Evolutionary conservation across 2,797 vertebrate genomes (phyloP).

Genomic region (Sebastes minor): DNA sequence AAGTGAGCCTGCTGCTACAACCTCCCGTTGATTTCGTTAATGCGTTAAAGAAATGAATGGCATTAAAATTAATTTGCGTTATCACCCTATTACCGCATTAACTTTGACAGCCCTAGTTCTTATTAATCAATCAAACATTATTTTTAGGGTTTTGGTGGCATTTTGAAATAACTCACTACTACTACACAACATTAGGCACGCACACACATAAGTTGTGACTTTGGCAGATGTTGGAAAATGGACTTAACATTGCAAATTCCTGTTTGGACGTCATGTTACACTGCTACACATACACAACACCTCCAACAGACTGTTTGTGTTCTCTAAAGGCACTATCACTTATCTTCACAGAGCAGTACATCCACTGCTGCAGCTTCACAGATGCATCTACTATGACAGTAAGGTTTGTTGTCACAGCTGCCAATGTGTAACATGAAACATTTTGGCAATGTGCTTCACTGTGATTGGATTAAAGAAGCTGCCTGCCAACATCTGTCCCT

Average conservation of each 20-base stretch:
- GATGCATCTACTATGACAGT: conserved; percentile 13
- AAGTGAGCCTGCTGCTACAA: too few relatives aligned
- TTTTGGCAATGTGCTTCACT: conserved; percentile 35
- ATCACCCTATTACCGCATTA: too few relatives aligned
- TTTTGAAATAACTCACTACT: background rate
- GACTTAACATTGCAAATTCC: background rate
- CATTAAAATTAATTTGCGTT: too few relatives aligned
- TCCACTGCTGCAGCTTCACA: conserved; percentile 15
- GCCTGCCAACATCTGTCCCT: conserved; percentile 30
- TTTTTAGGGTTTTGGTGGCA: background rate
- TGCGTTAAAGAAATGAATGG: too few relatives aligned
- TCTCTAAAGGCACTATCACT: conserved; percentile 12
- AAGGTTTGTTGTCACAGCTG: conserved; percentile 29
- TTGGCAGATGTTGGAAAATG: background rate
- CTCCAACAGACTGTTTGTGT: conserved; percentile 5
- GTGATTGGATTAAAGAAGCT: conserved; percentile 45
- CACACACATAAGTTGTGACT: background rate
- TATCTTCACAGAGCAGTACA: conserved; percentile 28
- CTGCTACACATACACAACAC: background rate
- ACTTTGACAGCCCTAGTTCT: too few relatives aligned
- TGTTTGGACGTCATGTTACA: background rate
- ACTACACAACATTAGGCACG: background rate
- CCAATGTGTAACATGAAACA: conserved; percentile 37
- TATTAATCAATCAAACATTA: too few relatives aligned
- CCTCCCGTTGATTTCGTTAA: fast-evolving